A percentile compares a stretch with the other conserved stretches of the same genome.
These are phyloP conservation scores for Junco hyemalis DNA, from an alignment of 2,113 vertebrate species.

Conservation along the genomic window DNA sequence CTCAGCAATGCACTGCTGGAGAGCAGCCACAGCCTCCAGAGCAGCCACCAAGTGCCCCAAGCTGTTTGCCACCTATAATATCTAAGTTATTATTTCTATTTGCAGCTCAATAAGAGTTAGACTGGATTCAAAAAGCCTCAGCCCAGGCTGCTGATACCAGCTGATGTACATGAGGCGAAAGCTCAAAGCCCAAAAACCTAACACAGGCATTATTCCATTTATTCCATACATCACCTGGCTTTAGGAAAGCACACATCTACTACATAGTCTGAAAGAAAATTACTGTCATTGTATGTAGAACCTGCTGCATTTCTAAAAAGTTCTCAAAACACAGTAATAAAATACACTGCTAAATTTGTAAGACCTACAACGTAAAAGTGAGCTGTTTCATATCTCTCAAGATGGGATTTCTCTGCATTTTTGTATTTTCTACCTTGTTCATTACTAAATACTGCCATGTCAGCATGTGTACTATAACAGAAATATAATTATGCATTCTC, in stretches of 20 bases:
- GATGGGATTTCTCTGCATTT: background rate
- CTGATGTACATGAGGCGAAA: rapidly evolving
- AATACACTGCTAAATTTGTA: background rate
- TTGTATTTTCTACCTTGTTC: background rate
- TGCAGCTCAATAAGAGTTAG: too few relatives aligned
- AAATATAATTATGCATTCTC: background rate
- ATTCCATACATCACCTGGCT: background rate
- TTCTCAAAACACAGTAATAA: background rate
- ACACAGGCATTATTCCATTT: too few relatives aligned
- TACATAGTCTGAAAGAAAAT: background rate
- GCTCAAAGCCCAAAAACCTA: background rate
- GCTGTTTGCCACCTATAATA: too few relatives aligned
- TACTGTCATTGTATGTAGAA: background rate
- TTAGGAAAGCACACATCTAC: background rate
- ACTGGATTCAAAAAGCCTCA: too few relatives aligned
- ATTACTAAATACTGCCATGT: background rate
- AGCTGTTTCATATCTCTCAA: rapidly evolving
- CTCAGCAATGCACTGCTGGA: background rate
- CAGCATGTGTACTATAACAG: rapidly evolving
- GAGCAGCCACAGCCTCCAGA: too few relatives aligned
- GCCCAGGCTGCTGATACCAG: too few relatives aligned
- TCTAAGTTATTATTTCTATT: too few relatives aligned
- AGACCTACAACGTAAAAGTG: background rate
- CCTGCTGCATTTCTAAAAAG: background rate
- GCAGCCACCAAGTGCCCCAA: too few relatives aligned